These are phyloP conservation scores for Triplophysa siluroides DNA, from an alignment of 2,113 vertebrate species.

Conservation along the genomic window DNA sequence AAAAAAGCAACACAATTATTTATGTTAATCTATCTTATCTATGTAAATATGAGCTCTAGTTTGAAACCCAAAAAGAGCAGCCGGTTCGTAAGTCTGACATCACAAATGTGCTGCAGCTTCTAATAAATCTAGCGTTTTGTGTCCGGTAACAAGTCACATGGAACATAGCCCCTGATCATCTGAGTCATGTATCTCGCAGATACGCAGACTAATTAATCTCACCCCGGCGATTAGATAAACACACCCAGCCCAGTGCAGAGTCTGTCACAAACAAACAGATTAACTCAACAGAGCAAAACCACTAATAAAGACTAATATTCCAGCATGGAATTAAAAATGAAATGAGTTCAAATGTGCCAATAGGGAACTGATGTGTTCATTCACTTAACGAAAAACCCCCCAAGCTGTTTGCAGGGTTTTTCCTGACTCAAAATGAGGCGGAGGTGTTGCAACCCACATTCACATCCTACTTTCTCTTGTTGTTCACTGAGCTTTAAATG, in stretches of 20 bases:
- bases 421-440: too few relatives aligned
- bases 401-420: background rate
- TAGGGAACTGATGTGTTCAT: background rate
- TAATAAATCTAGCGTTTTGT: background rate
- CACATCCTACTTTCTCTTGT: too few relatives aligned
- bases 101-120: slow-evolving; percentile 2
- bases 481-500: too few relatives aligned
- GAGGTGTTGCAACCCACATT: too few relatives aligned
- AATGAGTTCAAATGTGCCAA: background rate
- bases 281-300: background rate
- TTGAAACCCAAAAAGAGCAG: background rate
- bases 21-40: background rate
- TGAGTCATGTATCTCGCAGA: slow-evolving; percentile 3
- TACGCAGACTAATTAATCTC: slow-evolving; percentile 7
- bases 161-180: background rate
- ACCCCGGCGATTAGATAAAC: slow-evolving; percentile 3
- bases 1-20: background rate
- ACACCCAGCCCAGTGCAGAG: slow-evolving; percentile 13
- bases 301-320: slow-evolving; percentile 5
- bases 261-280: slow-evolving; percentile 19
- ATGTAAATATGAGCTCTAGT: background rate
- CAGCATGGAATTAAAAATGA: background rate
- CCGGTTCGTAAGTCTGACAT: background rate
- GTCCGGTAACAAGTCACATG: slow-evolving; percentile 7
- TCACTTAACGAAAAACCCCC: background rate